These are phyloP conservation scores for Eptesicus fuscus DNA, from an alignment of 2,113 vertebrate genomes.

Conservation along the genomic window DNA sequence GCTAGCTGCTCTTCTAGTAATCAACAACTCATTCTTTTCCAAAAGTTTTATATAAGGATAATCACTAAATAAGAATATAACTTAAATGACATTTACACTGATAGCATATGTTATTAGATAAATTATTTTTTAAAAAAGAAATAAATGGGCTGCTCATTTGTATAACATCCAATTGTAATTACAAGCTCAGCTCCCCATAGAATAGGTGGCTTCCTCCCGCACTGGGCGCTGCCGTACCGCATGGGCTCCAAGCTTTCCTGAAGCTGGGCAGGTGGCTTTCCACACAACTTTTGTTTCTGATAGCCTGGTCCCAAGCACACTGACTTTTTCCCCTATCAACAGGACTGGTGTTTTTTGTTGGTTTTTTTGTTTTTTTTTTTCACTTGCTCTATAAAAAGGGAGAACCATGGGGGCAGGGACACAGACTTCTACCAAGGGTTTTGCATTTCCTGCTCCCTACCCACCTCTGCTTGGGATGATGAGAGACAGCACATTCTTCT, in stretches of 20 bases:
- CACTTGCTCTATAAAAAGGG: neutral
- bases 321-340: neutral
- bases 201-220: neutral
- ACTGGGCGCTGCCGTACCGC: neutral
- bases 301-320: neutral
- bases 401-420: neutral
- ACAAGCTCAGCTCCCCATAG: neutral
- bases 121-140: conserved; percentile 37
- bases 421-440: neutral
- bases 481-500: neutral
- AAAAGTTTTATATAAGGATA: conserved; percentile 24
- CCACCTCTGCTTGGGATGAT: neutral
- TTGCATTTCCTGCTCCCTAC: neutral
- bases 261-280: neutral
- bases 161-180: conserved; percentile 9
- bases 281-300: conserved; percentile 2
- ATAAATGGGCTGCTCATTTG: conserved; percentile 13
- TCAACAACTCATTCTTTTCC: neutral
- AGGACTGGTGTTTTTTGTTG: neutral
- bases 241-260: neutral
- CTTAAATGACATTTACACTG: conserved; percentile 16
- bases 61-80: conserved; percentile 40
- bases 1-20: neutral
- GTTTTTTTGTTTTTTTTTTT: neutral
- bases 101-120: conserved; percentile 14